Evolutionary conservation across 2,888 invertebrate species (phyloP).

Genomic region (Scaptomyza caliginosa): DNA sequence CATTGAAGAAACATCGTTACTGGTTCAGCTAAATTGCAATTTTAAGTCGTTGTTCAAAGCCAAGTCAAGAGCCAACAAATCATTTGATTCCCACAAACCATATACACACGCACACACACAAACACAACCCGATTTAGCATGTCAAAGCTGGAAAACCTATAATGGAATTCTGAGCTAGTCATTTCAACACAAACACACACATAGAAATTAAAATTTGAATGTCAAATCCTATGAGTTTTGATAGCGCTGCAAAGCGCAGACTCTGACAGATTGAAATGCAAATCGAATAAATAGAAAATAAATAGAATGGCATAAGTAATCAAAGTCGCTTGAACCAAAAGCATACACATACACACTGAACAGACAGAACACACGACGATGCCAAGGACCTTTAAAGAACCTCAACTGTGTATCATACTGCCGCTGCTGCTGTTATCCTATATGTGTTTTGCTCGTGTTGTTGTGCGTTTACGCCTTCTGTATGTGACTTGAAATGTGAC

Average conservation of each 20-base stretch:
- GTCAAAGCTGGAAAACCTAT: constrained; percentile 28
- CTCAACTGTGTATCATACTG: constrained; percentile 11
- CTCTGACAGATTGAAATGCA: constrained; percentile 69
- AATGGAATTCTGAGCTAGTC: constrained; percentile 41
- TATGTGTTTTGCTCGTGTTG: constrained; percentile 18
- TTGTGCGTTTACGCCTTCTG: constrained; percentile 45
- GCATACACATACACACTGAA: not conserved
- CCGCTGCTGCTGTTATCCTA: constrained; percentile 13
- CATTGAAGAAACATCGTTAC: constrained; percentile 12
- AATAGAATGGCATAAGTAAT: constrained; percentile 68
- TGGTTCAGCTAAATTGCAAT: constrained; percentile 3
- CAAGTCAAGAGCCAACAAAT: constrained; percentile 54
- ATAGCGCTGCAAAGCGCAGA: constrained; percentile 47
- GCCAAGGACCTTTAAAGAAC: constrained; percentile 54
- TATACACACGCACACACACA: not conserved
- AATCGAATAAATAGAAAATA: constrained; percentile 80
- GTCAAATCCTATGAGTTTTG: constrained; percentile 51
- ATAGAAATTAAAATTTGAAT: constrained; percentile 58
- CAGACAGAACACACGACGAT: not conserved
- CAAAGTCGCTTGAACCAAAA: constrained; percentile 37
- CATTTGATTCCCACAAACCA: constrained; percentile 33
- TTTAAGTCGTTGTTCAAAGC: constrained; percentile 23
- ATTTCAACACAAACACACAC: constrained; percentile 4
- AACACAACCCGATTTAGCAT: constrained; percentile 27
- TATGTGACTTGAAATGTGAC: constrained; percentile 38